Conservation (phyloP, 1,140 invertebrate species). For the Brachionus paranguensis region DNA sequence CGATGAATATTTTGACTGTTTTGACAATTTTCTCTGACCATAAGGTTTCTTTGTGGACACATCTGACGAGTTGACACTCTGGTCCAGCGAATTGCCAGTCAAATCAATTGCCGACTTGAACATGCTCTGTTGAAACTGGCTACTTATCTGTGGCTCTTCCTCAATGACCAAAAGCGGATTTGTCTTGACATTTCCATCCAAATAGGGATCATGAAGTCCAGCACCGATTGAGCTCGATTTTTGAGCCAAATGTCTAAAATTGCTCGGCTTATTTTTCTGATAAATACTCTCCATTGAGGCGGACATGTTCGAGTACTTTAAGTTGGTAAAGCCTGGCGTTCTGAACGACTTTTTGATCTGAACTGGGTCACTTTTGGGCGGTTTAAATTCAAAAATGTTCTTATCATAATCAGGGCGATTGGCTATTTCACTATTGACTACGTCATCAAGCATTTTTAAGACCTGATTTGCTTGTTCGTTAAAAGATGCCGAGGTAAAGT, state of each 20-base stretch:
- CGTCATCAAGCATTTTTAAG: background rate
- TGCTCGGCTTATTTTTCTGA: background rate
- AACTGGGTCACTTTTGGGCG: background rate
- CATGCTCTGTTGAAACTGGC: background rate
- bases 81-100: background rate
- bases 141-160: background rate
- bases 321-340: background rate
- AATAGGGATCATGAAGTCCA: background rate
- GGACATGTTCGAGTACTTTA: background rate
- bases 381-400: background rate
- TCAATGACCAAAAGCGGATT: background rate
- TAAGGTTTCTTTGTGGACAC: background rate
- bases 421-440: background rate
- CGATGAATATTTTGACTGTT: background rate
- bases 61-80: background rate
- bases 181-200: background rate
- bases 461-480: background rate
- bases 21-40: background rate
- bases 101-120: background rate
- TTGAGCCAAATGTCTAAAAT: background rate
- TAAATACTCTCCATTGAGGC: conserved; percentile 1
- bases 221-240: background rate
- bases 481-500: conserved; percentile 18
- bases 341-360: background rate
- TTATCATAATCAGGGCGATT: background rate